phyloP scores from a whole-genome alignment of 2,113 vertebrate species.

The Myrmecophaga tridactyla region DNA sequence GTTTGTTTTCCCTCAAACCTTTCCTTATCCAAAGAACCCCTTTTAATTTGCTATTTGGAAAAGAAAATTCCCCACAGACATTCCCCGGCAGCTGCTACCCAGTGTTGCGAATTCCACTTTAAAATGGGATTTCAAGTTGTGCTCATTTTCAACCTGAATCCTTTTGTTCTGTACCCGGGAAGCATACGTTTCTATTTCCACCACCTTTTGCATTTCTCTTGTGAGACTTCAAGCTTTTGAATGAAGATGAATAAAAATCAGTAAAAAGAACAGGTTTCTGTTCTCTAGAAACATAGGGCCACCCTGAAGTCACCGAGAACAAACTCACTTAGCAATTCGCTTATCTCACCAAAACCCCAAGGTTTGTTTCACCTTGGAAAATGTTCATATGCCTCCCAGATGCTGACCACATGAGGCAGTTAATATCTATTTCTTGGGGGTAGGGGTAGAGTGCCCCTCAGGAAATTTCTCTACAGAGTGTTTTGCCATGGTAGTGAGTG shows the following conservation, averaged over 20 bases:
- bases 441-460: constrained; percentile 54
- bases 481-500: constrained; percentile 73
- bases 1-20: constrained; percentile 62
- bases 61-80: constrained; percentile 64
- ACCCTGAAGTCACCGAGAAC: neutral
- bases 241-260: neutral
- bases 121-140: constrained; percentile 63
- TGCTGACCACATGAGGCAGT: constrained; percentile 77
- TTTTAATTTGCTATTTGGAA: constrained; percentile 72
- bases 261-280: constrained; percentile 15
- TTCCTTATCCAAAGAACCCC: constrained; percentile 51
- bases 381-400: constrained; percentile 77
- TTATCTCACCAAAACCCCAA: constrained; percentile 76
- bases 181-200: constrained; percentile 39
- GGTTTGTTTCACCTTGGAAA: constrained; percentile 73
- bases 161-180: constrained; percentile 47
- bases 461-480: constrained; percentile 75
- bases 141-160: constrained; percentile 40
- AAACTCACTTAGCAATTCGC: constrained; percentile 77
- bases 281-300: constrained; percentile 29
- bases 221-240: constrained; percentile 57
- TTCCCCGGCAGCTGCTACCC: constrained; percentile 46
- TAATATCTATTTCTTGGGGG: constrained; percentile 46
- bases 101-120: constrained; percentile 54
- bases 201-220: constrained; percentile 38